Evolutionary conservation across 2,113 vertebrate genomes (phyloP), one percentile per base, ranked within the genome.

Genomic region (Taurulus bubalis): DNA sequence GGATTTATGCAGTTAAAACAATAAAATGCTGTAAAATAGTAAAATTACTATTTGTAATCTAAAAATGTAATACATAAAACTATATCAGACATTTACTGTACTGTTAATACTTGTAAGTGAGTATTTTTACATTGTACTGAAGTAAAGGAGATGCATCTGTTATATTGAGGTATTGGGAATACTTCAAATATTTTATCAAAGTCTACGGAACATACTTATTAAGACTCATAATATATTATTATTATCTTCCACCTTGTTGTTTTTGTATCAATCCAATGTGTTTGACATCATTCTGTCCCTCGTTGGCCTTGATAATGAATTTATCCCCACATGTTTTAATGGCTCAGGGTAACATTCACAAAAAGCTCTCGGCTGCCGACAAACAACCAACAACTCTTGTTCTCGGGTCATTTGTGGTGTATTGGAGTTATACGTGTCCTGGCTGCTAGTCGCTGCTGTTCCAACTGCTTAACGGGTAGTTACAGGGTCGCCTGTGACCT

Each of bases 401-500:
- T 20, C 34, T 65, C 0, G 4, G 22, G 51, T 51, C 1, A 20
- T 60, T 45, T 22, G 8, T 45, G 53, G 34, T 63, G 56, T 2
- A 26, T 11, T 4, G 30, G 36, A 12, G n/a, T 24, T 6, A 26
- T 14, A 5, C 4, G n/a, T 12, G 30, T 70, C 16, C 49, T 20
- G 26, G 9, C 42, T 53, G 67, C 36, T 3, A 22, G 6, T 10
- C 3, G 10, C 47, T 56, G 26, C 63, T 32, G 67, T 79, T 89
- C 38, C 75, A 72, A 53, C 75, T 53, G 40, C 83, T 82, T 71
- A 8, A 38, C 3, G 49, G 51, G 30, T 32, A 2, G 30, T 32
- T 32, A 32, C 4, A 32, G 30, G 30, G 30, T 32, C 2, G 30
- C 30, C 30, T 32, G 30, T 14, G 4, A 15, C 28, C 73, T 71